Percentiles rank a stretch among this genome's conserved stretches.
These are phyloP conservation scores for Typhlichthys eigenmanni DNA, from an alignment of 2,797 vertebrate genomes.

Conservation along the genomic window DNA sequence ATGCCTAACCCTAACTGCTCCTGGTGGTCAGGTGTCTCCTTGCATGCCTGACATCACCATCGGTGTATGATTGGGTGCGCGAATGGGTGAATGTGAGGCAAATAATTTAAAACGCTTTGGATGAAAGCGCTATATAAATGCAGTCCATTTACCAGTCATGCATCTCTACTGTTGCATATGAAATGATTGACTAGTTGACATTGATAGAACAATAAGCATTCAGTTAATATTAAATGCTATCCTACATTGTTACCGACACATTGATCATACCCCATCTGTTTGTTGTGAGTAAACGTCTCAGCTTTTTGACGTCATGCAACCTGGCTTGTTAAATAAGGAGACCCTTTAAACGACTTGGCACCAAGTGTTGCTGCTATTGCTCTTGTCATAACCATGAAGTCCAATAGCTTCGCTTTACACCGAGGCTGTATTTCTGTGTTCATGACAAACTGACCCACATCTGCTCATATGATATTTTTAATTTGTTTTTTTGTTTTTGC, in stretches of 20 bases:
- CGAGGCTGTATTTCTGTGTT: constrained; percentile 17
- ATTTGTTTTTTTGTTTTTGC: constrained; percentile 12
- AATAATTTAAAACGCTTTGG: no score
- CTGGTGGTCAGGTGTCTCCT: no score
- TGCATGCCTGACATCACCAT: no score
- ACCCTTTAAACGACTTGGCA: constrained; percentile 42
- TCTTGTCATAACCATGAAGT: constrained; percentile 48
- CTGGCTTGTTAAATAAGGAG: not conserved
- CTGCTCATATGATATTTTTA: constrained; percentile 40
- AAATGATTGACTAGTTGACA: constrained; percentile 7
- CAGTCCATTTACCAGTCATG: no score
- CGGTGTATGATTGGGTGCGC: no score
- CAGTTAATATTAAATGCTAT: constrained; percentile 48
- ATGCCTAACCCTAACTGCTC: no score
- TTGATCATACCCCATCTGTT: not conserved
- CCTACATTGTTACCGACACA: not conserved
- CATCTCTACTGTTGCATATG: constrained; percentile 10
- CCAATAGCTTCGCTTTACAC: constrained; percentile 31
- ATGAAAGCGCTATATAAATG: no score
- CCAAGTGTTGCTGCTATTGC: constrained; percentile 44
- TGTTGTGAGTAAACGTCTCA: not conserved
- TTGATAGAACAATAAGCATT: constrained; percentile 46
- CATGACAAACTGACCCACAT: constrained; percentile 27
- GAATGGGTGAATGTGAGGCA: no score
- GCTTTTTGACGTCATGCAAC: constrained; percentile 1